Evolutionary conservation across 37 sponge, comb jelly and placozoan species (phyloP).

Genomic region (Bolinopsis microptera): DNA sequence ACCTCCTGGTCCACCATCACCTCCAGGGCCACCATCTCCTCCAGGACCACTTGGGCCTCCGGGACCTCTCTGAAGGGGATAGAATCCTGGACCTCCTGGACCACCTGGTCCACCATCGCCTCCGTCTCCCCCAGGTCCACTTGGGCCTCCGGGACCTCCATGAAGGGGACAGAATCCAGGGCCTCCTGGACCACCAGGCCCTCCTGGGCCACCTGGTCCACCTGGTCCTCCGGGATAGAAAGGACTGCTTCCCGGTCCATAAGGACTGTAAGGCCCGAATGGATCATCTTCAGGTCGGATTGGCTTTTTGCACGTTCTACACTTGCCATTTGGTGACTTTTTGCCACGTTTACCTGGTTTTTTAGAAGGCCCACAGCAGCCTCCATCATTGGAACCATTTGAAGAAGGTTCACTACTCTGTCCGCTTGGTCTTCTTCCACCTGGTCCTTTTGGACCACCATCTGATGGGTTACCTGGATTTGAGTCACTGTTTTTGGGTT

Average conservation of each 20-base stretch:
- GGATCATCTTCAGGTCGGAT: conserved; percentile 15
- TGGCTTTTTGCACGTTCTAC: neutral
- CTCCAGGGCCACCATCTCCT: neutral
- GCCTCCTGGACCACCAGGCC: neutral
- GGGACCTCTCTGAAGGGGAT: neutral
- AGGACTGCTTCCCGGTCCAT: neutral
- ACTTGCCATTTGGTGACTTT: neutral
- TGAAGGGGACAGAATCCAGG: neutral
- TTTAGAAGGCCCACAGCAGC: neutral
- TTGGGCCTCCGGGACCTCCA: neutral
- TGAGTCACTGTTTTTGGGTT: neutral
- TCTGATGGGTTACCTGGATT: neutral
- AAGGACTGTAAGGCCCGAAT: neutral
- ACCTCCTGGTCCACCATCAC: neutral
- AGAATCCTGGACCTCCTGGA: neutral
- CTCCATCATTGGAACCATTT: neutral
- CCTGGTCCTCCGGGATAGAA: neutral
- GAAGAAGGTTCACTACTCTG: neutral
- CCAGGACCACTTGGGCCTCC: neutral
- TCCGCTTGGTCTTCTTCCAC: neutral
- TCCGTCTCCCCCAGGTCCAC: neutral
- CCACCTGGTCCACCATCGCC: neutral
- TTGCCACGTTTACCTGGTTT: neutral
- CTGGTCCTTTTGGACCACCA: neutral
- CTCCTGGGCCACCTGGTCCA: neutral